Evolutionary conservation across 2,797 vertebrate genomes (phyloP).

Genomic region (Galagoides demidoff): DNA sequence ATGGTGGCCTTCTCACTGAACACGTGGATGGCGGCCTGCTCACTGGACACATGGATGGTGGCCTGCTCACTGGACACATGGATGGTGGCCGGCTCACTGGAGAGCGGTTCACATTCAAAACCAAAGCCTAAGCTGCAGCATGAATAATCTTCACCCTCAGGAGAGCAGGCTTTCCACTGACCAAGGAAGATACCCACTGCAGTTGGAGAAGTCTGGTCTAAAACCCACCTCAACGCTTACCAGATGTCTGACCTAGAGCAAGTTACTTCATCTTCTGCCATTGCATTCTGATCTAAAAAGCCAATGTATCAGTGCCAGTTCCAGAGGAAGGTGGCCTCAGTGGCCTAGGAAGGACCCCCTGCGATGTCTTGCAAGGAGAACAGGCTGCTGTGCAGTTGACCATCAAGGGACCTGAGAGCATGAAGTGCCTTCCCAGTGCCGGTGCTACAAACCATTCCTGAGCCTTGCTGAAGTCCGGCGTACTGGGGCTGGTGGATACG

Average conservation of each 20-base stretch:
- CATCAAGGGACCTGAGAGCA: fast-evolving
- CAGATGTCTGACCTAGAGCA: fast-evolving
- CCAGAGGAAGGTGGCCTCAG: neutral
- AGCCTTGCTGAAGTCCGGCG: no score
- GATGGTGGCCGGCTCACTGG: neutral
- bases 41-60: fast-evolving
- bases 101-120: no score
- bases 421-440: fast-evolving
- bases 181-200: fast-evolving
- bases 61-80: fast-evolving
- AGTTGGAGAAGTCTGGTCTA: neutral
- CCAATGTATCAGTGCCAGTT: fast-evolving
- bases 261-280: neutral
- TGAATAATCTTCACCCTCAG: fast-evolving
- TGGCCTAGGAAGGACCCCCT: fast-evolving
- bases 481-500: fast-evolving
- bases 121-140: neutral
- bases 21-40: no score
- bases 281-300: neutral
- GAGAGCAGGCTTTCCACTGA: neutral
- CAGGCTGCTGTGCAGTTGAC: fast-evolving
- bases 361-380: neutral
- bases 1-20: fast-evolving
- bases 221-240: neutral
- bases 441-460: fast-evolving